Base-by-base conservation (phyloP, 2,113 vertebrate genomes). In the Lampris megalopsis region DNA sequence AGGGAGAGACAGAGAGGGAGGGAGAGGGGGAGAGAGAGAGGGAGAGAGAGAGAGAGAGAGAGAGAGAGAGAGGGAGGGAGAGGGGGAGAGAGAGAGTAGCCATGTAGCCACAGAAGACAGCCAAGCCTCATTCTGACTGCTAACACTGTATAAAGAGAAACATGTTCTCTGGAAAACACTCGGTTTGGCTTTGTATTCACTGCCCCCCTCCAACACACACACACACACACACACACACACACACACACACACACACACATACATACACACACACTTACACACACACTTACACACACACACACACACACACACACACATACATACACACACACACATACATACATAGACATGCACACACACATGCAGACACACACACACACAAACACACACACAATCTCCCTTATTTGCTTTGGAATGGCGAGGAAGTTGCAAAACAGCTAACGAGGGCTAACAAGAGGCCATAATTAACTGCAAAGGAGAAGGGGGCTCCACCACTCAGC, bases 401-500 rank as follows among this genome's bases (percentile, higher is more conserved):
- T 77, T 85, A 86, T 85, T 63, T 73, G 74, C 81, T 87, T 85
- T 78, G 74, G 82, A 86, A 88, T 77, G 81, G 83, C 68, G 65
- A 78, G 87, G 78, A 86, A 80, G 84, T 81, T 83, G 83, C 81
- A 81, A 86, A 85, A 82, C n/a, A n/a, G n/a, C n/a, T 86, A 77
- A 81, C 71, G 79, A 89, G 45, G 88, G 86, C 81, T 85, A 92
- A 77, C 85, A 86, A 85, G 81, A 90, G 82, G 91, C 90, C 87
- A 88, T 87, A 94, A 92, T 93, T 86, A 93, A 86, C 88, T 87
- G 86, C 69, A 83, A 72, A 86, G 79, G 73, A 81, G 84, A n/a
- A 89, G 79, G 93, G 73, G 76, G 76, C 83, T 84, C 88, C 80
- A 81, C 84, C 38, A 61, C 89, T 61, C 59, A 61, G 6, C 5